Conservation (phyloP, 2,113 vertebrate species). For the Cisticola juncidis region DNA sequence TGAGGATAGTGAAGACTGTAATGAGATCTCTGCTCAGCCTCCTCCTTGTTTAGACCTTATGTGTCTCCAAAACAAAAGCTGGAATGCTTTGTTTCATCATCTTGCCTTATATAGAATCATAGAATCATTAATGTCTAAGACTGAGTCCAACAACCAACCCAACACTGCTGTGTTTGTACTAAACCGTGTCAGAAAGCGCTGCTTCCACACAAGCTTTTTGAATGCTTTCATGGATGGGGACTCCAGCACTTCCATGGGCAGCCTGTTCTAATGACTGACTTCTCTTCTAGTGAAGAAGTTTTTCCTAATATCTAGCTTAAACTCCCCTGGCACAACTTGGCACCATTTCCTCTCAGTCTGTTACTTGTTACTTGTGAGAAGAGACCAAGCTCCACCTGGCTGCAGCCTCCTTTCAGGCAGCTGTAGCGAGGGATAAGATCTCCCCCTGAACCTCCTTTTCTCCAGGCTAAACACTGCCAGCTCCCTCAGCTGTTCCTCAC, state of each 20-base stretch:
- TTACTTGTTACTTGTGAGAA: neutral
- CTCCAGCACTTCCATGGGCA: neutral
- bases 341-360: neutral
- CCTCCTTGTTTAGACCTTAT: neutral
- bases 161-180: neutral
- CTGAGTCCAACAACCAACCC: neutral
- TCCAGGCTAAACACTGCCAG: neutral
- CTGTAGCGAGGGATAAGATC: neutral
- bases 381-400: accelerated
- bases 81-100: neutral
- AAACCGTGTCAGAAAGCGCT: neutral
- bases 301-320: neutral
- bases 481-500: neutral
- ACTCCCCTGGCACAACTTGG: neutral
- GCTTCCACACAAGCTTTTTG: neutral
- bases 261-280: neutral
- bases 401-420: neutral
- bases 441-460: neutral
- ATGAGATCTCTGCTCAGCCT: neutral
- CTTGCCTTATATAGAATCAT: neutral
- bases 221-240: neutral
- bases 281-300: neutral
- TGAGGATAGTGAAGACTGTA: neutral
- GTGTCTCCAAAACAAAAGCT: neutral
- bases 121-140: neutral